These are phyloP conservation scores for Rhegmatorhina hoffmannsi DNA, from an alignment of 2,113 vertebrate species.

Conservation along the genomic window DNA sequence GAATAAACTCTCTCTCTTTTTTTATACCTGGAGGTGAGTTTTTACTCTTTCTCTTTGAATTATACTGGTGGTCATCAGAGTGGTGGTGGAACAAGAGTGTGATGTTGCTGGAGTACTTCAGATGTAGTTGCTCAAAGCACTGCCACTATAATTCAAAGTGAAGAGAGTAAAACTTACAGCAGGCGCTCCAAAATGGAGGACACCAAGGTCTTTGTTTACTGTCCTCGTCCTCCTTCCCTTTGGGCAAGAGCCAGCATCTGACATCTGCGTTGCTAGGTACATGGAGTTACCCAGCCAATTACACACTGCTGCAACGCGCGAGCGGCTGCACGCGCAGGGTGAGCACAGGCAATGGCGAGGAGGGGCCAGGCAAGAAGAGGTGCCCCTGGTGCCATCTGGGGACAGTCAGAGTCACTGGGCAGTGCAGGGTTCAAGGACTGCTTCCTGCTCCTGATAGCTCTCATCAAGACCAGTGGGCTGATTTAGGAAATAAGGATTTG, in stretches of 20 bases:
- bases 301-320: background rate
- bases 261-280: slow-evolving; percentile 59
- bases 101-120: slow-evolving; percentile 60
- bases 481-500: background rate
- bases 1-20: slow-evolving; percentile 58
- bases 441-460: background rate
- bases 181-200: slow-evolving; percentile 70
- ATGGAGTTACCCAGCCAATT: background rate
- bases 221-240: slow-evolving; percentile 68
- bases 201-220: slow-evolving; percentile 66
- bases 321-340: background rate
- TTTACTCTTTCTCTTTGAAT: slow-evolving; percentile 80
- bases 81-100: slow-evolving; percentile 51
- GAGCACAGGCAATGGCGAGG: background rate
- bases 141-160: slow-evolving; percentile 75
- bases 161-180: slow-evolving; percentile 69
- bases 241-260: slow-evolving; percentile 59
- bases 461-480: background rate
- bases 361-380: background rate
- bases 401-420: background rate
- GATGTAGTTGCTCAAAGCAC: slow-evolving; percentile 75
- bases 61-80: slow-evolving; percentile 75
- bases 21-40: slow-evolving; percentile 76
- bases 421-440: background rate
- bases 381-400: background rate